Percentiles rank a stretch among this genome's conserved stretches.
These are phyloP conservation scores for Pyrochroa serraticornis DNA, from an alignment of 2,888 invertebrate genomes.

Conservation along the genomic window DNA sequence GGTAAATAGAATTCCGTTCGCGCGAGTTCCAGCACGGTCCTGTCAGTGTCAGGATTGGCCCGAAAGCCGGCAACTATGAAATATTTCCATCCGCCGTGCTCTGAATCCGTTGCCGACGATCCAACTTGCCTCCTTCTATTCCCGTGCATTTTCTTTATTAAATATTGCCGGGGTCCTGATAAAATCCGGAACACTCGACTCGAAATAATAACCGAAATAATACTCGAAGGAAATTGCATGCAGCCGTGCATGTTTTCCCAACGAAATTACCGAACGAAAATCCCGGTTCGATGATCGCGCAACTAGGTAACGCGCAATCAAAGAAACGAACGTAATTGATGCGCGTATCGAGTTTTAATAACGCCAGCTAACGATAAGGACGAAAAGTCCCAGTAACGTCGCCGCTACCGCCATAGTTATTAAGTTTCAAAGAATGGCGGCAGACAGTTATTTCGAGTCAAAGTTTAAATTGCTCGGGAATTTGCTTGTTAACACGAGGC, in stretches of 20 bases:
- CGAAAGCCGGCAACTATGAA: slow-evolving; percentile 42
- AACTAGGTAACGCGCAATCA: not conserved
- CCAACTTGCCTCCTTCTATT: not conserved
- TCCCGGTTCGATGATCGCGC: not conserved
- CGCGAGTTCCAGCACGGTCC: slow-evolving; percentile 11
- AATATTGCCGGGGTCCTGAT: slow-evolving; percentile 29
- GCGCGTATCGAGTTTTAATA: slow-evolving; percentile 13
- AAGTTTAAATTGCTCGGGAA: slow-evolving; percentile 34
- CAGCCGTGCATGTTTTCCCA: not conserved
- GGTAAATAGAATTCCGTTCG: slow-evolving; percentile 17
- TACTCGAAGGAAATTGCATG: slow-evolving; percentile 10
- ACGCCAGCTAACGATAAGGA: slow-evolving; percentile 10
- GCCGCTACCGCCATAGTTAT: slow-evolving; percentile 22
- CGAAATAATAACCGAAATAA: slow-evolving; percentile 24
- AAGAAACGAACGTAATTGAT: slow-evolving; percentile 14
- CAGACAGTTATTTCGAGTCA: slow-evolving; percentile 34
- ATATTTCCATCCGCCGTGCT: slow-evolving; percentile 48
- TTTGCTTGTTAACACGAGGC: slow-evolving; percentile 26
- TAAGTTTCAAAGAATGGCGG: slow-evolving; percentile 35
- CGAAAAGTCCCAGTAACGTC: slow-evolving; percentile 7
- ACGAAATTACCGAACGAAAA: slow-evolving; percentile 1
- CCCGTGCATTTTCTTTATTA: slow-evolving; percentile 35
- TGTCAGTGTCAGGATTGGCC: slow-evolving; percentile 21
- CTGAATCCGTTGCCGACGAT: slow-evolving; percentile 35
- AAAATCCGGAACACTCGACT: slow-evolving; percentile 16